Evolutionary conservation across 2,888 invertebrate species (phyloP).

Genomic region (Autographa pulchrina): DNA sequence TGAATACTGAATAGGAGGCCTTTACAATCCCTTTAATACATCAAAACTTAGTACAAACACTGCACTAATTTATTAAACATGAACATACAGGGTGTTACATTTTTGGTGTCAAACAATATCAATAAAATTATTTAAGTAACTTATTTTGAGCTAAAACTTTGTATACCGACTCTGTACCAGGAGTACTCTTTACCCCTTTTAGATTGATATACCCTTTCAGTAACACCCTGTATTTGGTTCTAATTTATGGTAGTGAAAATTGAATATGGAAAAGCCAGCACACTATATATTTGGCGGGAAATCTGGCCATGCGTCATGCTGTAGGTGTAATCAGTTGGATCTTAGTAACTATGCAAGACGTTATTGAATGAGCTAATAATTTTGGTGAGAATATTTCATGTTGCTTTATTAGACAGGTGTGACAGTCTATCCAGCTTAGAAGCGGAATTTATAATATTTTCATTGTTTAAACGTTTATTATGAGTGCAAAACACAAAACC

Average conservation of each 20-base stretch:
- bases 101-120: too few species aligned
- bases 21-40: background rate
- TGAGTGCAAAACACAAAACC: too few species aligned
- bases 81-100: background rate
- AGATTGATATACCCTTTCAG: too few species aligned
- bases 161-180: too few species aligned
- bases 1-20: background rate
- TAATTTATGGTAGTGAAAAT: slow-evolving; percentile 30
- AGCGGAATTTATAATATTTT: too few species aligned
- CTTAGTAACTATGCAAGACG: slow-evolving; percentile 24
- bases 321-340: slow-evolving; percentile 30
- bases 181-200: too few species aligned
- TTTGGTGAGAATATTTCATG: slow-evolving; percentile 6
- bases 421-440: too few species aligned
- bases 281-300: slow-evolving; percentile 27
- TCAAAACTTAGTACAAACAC: background rate
- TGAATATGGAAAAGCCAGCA: slow-evolving; percentile 41
- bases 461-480: too few species aligned
- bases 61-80: background rate
- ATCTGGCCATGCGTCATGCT: slow-evolving; percentile 35
- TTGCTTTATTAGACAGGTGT: background rate
- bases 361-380: slow-evolving; percentile 42
- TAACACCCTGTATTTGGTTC: background rate
- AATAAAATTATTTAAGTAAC: too few species aligned
- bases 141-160: too few species aligned